These are phyloP conservation scores for Sitta carolinensis DNA, from an alignment of 2,797 vertebrate genomes.

Conservation along the genomic window DNA sequence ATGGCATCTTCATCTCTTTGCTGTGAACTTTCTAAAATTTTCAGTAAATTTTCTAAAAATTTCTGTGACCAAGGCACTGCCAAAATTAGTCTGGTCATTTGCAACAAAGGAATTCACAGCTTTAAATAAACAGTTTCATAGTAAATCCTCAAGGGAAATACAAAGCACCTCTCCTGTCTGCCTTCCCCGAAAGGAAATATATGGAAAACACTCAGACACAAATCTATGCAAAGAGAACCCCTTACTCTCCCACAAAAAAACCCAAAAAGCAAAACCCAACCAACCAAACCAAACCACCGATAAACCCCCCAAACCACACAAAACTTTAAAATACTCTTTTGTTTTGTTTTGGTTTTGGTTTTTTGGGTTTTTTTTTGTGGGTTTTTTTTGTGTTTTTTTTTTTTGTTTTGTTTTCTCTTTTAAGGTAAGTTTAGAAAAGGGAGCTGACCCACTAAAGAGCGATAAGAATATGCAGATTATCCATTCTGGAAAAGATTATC, in stretches of 20 bases:
- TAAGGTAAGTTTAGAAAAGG: not conserved
- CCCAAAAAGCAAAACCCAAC: not conserved
- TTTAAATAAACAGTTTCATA: not conserved
- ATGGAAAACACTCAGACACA: not conserved
- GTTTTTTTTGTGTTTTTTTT: not conserved
- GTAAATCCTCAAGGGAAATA: not conserved
- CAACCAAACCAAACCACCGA: rapidly evolving
- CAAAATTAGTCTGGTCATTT: not conserved
- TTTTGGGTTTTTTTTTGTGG: too few relatives aligned
- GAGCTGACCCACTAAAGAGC: not conserved
- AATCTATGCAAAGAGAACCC: not conserved
- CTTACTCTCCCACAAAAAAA: not conserved
- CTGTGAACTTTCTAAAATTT: not conserved
- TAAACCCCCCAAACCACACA: not conserved
- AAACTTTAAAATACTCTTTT: not conserved
- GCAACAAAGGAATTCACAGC: not conserved
- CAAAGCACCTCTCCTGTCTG: rapidly evolving
- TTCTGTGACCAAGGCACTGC: not conserved
- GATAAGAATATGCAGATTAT: not conserved
- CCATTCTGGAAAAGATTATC: not conserved
- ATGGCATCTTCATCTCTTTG: not conserved
- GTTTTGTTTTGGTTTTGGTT: not conserved
- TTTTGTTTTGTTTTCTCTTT: not conserved
- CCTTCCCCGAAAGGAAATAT: rapidly evolving
- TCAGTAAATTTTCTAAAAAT: not conserved